phyloP scores from a whole-genome alignment of 2,797 vertebrate species.

The Fratercula arctica region DNA sequence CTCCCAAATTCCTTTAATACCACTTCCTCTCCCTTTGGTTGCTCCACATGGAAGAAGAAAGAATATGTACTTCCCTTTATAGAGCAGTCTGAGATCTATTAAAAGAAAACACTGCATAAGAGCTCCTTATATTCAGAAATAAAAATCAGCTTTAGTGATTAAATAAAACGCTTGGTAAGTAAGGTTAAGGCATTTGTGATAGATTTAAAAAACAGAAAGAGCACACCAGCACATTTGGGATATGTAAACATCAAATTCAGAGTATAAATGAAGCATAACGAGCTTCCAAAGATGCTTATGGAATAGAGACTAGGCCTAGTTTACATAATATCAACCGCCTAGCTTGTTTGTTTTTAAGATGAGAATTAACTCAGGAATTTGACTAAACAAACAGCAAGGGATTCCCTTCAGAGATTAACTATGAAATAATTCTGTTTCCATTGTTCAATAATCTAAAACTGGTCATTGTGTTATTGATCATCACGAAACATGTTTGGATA shows the following conservation, averaged over 20 bases:
- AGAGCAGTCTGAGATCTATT: neutral
- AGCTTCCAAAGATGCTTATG: constrained; percentile 2
- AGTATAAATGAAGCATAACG: constrained; percentile 12
- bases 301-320: neutral
- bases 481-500: neutral
- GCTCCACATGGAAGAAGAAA: neutral
- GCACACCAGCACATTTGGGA: constrained; percentile 5
- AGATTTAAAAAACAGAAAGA: constrained; percentile 19
- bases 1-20: constrained; percentile 33
- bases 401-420: neutral
- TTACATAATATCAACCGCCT: neutral
- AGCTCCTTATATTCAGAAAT: neutral
- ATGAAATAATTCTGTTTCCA: neutral
- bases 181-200: neutral
- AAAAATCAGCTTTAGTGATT: neutral
- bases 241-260: constrained; percentile 35
- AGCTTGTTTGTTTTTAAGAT: constrained; percentile 32
- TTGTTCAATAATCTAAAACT: neutral
- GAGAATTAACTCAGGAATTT: constrained; percentile 28
- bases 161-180: constrained; percentile 7
- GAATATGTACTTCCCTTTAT: neutral
- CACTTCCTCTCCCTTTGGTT: constrained; percentile 38
- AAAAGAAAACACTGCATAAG: neutral
- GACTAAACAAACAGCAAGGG: neutral
- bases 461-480: neutral